Evolutionary conservation across 1,140 invertebrate species (phyloP).

Genomic region (Potamilus streckersoni): DNA sequence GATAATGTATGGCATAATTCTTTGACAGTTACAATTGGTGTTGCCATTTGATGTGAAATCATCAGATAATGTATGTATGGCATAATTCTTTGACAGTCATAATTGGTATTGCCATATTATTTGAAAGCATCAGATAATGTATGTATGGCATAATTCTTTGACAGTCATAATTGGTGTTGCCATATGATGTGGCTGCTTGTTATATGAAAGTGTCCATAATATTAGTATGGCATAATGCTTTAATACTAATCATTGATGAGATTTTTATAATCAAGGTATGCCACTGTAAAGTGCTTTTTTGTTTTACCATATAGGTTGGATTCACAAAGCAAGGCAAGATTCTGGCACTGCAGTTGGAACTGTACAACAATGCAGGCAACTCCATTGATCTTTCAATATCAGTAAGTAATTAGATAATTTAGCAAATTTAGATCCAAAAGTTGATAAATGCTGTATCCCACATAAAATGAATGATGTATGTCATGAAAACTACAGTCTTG

Average conservation of each 20-base stretch:
- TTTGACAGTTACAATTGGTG: background rate
- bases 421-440: no score
- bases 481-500: no score
- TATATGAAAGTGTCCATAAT: no score
- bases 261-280: background rate
- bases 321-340: slow-evolving; percentile 82
- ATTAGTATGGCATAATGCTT: background rate
- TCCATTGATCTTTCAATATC: slow-evolving; percentile 85
- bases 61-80: no score
- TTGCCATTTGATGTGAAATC: background rate
- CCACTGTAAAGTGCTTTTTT: background rate
- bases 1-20: background rate
- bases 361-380: slow-evolving; percentile 88
- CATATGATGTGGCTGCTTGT: background rate
- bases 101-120: no score
- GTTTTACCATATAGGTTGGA: slow-evolving; percentile 71
- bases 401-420: slow-evolving; percentile 73
- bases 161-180: no score
- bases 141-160: no score
- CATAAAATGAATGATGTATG: no score
- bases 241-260: background rate
- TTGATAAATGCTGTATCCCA: no score
- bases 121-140: no score
- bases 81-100: no score
- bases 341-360: slow-evolving; percentile 76